Conservation (phyloP, 2,888 invertebrate species). For the Lithosia quadra region DNA sequence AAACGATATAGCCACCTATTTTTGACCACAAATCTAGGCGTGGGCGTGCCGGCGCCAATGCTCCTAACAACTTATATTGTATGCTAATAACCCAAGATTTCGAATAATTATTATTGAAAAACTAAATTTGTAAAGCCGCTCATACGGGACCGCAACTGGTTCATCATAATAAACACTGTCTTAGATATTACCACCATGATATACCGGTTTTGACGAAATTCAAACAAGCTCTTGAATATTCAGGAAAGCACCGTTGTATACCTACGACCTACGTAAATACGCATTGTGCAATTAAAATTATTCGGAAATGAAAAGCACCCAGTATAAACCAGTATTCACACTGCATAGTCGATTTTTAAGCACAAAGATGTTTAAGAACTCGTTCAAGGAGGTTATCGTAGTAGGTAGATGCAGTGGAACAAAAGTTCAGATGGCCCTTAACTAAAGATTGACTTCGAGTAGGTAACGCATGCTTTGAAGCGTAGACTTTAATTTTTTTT, state of each 20-base stretch:
- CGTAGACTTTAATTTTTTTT: too few relatives aligned
- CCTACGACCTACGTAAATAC: slow-evolving; percentile 47
- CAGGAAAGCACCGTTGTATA: slow-evolving; percentile 43
- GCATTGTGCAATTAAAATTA: slow-evolving; percentile 26
- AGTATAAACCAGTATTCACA: neutral
- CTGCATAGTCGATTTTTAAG: neutral
- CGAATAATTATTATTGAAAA: slow-evolving; percentile 79
- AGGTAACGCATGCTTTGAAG: too few relatives aligned
- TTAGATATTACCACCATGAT: slow-evolving; percentile 33
- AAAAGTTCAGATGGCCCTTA: too few relatives aligned
- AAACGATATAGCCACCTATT: slow-evolving; percentile 25
- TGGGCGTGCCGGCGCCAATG: slow-evolving; percentile 74
- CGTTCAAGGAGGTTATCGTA: too few relatives aligned
- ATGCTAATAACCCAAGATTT: slow-evolving; percentile 77
- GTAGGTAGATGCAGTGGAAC: too few relatives aligned
- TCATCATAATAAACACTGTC: slow-evolving; percentile 55
- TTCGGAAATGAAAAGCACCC: neutral
- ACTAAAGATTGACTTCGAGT: too few relatives aligned
- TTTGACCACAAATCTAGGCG: slow-evolving; percentile 49
- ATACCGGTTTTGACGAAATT: slow-evolving; percentile 50
- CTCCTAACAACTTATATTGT: slow-evolving; percentile 77
- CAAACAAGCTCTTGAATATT: slow-evolving; percentile 50
- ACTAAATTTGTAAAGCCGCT: slow-evolving; percentile 71
- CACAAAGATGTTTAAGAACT: too few relatives aligned
- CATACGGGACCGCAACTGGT: slow-evolving; percentile 70